Base-by-base conservation (phyloP, 2,888 invertebrate genomes). In the Dione vanillae region DNA sequence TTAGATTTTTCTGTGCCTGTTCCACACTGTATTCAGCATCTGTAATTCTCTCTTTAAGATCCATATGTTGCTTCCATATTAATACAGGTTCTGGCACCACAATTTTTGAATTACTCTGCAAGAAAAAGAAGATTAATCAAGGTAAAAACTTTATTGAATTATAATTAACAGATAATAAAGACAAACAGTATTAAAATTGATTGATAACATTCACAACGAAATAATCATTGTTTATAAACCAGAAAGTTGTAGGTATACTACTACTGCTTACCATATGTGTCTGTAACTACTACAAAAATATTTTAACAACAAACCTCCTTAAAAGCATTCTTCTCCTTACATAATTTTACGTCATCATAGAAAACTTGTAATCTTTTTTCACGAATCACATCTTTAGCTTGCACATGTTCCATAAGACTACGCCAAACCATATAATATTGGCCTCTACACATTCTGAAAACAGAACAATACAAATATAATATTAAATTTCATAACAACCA, bases 341-440 rank as follows among this genome's bases (percentile, higher is more conserved):
- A 89, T 12, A 79, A 82, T 41, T 77, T 77, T 1, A 92, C 70
- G 80, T 92, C 92, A 78, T 92, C 83, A 71, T 75, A 79, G 70
- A 92, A 92, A 0, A 93, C 92, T 69, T 89, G 87, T 1, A 90
- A 75, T 59, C 89, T 83, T 73, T 91, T 92, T 43, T 82, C 79
- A 56, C 74, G 80, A 3, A 90, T 82, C 0, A 76, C 62, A 16
- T 88, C 84, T 70, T 87, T 90, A 0, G 89, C 80, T 10, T 85
- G 83, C 0, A 90, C 89, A 78, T 85, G 87, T 75, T 91, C 90
- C 86, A 93, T 92, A 14, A 93, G 74, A 78, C 88, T 91, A 2
- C 90, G 81, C 93, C 92, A 92, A 14, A 90, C 89, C 87, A 92
- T 87, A 69, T 91, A 90, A 67, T 89, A 91, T 59, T 91, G 88